Base-by-base conservation (phyloP, 2,888 invertebrate species). In the Dendrolimus pini region DNA sequence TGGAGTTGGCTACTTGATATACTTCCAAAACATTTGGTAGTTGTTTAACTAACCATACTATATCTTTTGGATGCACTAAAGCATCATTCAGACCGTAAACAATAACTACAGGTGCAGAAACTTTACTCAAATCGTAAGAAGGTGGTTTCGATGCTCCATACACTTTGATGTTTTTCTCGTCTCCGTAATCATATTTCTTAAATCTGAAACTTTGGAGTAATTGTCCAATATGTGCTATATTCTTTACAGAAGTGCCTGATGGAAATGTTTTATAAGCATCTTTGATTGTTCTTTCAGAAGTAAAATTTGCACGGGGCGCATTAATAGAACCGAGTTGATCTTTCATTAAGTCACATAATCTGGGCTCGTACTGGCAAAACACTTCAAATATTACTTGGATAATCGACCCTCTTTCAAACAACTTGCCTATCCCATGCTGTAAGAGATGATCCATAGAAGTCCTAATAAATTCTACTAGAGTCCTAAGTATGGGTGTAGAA, bases 31-130 rank as follows among this genome's bases (percentile, higher is more conserved):
- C 89, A 66, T 92, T 92, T 0, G 93, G 93, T 41, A 95, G 74
- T 58, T 87, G 77, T 0, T 75, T 69, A 41, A 90, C 76, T 61
- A 94, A 70, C 69, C 91, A 90, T 52, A 88, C 69, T 1, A 94
- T 91, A 57, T 94, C 94, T 70, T 83, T 78, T 0, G 85, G 77
- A 92, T 93, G 68, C 92, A 85, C 92, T 87, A 93, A 74, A 92
- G 95, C 69, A 91, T 93, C 86, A 54, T 82, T 82, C 9, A 63
- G 67, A 0, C 87, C 87, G 57, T 84, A 84, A 42, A 88, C 67
- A 7, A 74, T 64, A 3, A 87, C 66, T 1, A 79, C 65, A 6
- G 87, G 88, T 0, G 72, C 68, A 0, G 68, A 72, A 10, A 77
- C 74, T 2, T 81, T 80, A 60, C 65, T 77, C 0, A 83, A 61